These are phyloP conservation scores for Acanthurus tractus DNA, from an alignment of 2,797 vertebrate genomes.

Conservation along the genomic window DNA sequence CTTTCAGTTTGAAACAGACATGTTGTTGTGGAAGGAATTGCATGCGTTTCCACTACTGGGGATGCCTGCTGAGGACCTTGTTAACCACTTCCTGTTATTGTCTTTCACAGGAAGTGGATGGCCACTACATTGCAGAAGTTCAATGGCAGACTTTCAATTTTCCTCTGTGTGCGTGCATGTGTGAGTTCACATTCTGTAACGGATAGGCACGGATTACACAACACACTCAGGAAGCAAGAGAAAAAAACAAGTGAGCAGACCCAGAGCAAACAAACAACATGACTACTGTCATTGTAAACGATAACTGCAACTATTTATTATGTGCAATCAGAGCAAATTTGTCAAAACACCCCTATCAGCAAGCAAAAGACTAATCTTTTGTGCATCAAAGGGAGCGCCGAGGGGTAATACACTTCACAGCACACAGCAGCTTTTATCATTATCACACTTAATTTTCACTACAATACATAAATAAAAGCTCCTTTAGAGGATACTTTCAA, in stretches of 20 bases:
- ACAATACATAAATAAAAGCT: constrained; percentile 36
- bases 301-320: constrained; percentile 24
- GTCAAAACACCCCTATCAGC: constrained; percentile 23
- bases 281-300: constrained; percentile 26
- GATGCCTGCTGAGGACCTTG: constrained; percentile 66
- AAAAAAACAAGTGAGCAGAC: not conserved
- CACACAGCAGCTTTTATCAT: constrained; percentile 36
- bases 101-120: constrained; percentile 82
- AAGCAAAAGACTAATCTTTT: constrained; percentile 38
- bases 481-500: constrained; percentile 47
- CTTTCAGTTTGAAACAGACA: constrained; percentile 37
- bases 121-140: constrained; percentile 77
- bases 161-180: constrained; percentile 31
- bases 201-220: constrained; percentile 21
- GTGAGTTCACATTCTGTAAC: constrained; percentile 38
- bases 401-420: constrained; percentile 26
- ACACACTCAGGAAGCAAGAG: constrained; percentile 29
- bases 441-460: constrained; percentile 42
- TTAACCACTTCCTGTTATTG: constrained; percentile 89
- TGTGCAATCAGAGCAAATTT: constrained; percentile 31
- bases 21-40: constrained; percentile 63
- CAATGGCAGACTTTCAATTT: constrained; percentile 75
- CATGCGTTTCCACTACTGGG: constrained; percentile 65
- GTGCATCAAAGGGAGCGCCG: constrained; percentile 35
- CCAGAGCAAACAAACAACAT: constrained; percentile 32